Evolutionary conservation across 2,888 invertebrate species (phyloP), one percentile per base, ranked within the genome.

Genomic region (Conistra vaccinii): DNA sequence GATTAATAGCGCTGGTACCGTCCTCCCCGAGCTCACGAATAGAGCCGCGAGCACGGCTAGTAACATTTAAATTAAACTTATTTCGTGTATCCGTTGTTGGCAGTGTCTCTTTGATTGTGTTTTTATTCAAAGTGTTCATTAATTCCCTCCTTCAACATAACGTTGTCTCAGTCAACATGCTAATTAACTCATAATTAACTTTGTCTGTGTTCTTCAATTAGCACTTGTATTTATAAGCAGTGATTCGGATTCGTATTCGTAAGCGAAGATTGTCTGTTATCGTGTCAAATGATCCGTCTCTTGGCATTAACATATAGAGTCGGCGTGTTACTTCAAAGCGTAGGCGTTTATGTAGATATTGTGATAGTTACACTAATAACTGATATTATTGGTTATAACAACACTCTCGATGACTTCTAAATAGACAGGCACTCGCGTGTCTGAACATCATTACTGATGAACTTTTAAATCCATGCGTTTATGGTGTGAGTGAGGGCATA

Each of bases 61-160:
- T 35, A 7, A 53, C 32, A 29, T 53, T 45, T 1, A 26, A 72
- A 61, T 17, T 12, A 53, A 26, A n/a, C 35, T 71, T n/a, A 53
- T 60, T 57, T 17, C 35, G 7, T 29, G n/a, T 23, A 14, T 23
- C 17, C 17, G 53, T 23, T 12, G 73, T 48, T 5, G 12, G 9
- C 45, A 23, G 35, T 9, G 26, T 48, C 26, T 17, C 12, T 73
- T 29, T 48, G 26, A 73, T 73, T 62, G 45, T 76, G 73, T 62
- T 73, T 80, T 61, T 62, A 73, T 76, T 73, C 61, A 57, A 81
- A 65, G 45, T 55, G 63, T 65, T 65, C 58, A 74, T 75, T 74
- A 45, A 55, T 53, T 65, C 76, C 20, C n/a, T 65, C 39, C 65
- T 75, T 32, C 42, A 74, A 53, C n/a, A 45, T 42, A n/a, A 39